A percentile compares a stretch with the other conserved stretches of the same genome.
Conservation (phyloP, 2,113 vertebrate genomes). For the Gulo gulo region DNA sequence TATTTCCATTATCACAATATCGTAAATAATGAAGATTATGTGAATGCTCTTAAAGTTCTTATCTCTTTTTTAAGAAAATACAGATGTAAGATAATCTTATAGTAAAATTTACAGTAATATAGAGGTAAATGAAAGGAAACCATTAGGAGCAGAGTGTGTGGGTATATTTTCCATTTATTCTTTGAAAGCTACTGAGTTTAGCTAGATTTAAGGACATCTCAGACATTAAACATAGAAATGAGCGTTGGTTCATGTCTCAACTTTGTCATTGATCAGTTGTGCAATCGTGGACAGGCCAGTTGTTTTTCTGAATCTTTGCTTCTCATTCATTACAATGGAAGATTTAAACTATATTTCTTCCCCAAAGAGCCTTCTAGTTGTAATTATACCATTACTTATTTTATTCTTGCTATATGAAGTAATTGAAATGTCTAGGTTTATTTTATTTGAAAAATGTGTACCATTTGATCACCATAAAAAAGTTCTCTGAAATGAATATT, state of each 20-base stretch:
- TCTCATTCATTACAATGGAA: background rate
- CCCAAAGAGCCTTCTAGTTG: background rate
- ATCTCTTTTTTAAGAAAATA: background rate
- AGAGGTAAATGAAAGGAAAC: background rate
- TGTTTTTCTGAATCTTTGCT: background rate
- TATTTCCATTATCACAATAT: background rate
- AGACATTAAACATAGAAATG: background rate
- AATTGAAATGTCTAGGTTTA: background rate
- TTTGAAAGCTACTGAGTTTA: background rate
- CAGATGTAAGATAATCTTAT: background rate
- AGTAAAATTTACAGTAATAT: background rate
- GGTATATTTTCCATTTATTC: background rate
- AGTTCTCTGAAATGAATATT: background rate
- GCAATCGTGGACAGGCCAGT: background rate
- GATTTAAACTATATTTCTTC: background rate
- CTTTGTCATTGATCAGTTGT: background rate
- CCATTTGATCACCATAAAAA: background rate
- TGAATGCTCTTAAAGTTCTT: background rate
- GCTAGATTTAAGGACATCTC: background rate
- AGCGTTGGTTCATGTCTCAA: background rate
- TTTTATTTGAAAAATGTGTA: background rate
- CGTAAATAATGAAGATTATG: background rate
- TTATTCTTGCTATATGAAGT: background rate
- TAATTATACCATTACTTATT: background rate
- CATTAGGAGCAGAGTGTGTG: rapidly evolving